These are phyloP conservation scores for Torymus aiolomorphi DNA, from an alignment of 2,888 invertebrate species.

Conservation along the genomic window DNA sequence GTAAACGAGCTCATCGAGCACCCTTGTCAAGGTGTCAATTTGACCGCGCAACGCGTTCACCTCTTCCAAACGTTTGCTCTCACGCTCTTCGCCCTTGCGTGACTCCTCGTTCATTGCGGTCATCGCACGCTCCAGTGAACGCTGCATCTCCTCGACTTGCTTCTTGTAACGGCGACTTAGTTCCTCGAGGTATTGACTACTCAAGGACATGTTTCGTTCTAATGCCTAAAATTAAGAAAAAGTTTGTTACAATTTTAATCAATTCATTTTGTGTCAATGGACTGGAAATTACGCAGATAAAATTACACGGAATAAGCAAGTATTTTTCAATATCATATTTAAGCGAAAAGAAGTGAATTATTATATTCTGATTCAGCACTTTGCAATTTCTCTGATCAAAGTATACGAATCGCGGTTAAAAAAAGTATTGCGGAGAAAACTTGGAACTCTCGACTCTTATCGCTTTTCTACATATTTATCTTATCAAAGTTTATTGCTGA, in stretches of 20 bases:
- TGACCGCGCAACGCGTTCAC: constrained; percentile 82
- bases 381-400: no score
- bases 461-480: no score
- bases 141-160: constrained; percentile 96
- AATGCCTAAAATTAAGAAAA: constrained; percentile 81
- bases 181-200: constrained; percentile 97
- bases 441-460: no score
- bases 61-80: constrained; percentile 87
- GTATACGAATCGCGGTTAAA: no score
- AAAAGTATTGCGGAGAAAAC: no score
- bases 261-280: no score
- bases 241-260: neutral
- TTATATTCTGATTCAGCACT: no score
- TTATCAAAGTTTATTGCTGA: neutral
- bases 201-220: constrained; percentile 97
- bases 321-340: no score
- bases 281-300: no score
- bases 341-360: no score
- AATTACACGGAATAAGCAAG: no score
- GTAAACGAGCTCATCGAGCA: constrained; percentile 79
- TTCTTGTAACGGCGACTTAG: constrained; percentile 95
- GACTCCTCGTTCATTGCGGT: constrained; percentile 84
- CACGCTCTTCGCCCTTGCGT: constrained; percentile 83
- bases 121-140: constrained; percentile 87
- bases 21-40: constrained; percentile 80